Base-by-base conservation (phyloP, 2,888 invertebrate genomes). In the Cloeon dipterum region DNA sequence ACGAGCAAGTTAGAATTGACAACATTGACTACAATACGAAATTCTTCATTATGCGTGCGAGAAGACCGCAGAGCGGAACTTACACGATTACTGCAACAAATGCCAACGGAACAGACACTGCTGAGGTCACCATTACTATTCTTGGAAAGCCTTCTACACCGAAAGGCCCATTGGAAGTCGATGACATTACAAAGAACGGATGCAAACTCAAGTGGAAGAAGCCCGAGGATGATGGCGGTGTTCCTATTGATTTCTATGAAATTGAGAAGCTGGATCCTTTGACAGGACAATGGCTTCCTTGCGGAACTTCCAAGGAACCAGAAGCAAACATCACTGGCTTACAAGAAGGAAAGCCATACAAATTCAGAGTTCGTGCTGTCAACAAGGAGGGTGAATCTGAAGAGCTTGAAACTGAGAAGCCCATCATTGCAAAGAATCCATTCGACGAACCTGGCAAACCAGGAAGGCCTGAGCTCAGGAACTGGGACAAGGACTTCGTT, bases 321-420 rank as follows among this genome's bases (percentile, higher is more conserved):
- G 83, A 83, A 59, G 78, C 79, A 1, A 83, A 78, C 45, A 64
- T 81, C 4, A 70, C 69, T 5, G 88, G 88, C 1, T 62, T 93
- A 33, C 78, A 82, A 47, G 88, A 89, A 54, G 91, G 91, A 48
- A 96, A 98, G 56, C 82, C 88, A 1, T 98, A 98, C 61, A 89
- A 94, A 63, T 98, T 98, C 71, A 70, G 98, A 34, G 96, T 99
- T 0, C 79, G 82, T 50, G 94, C 98, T 16, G 91, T 96, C 37
- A 98, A 98, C 58, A 86, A 89, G 54, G 93, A 96, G 57, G 98
- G 98, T 13, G 91, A 91, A 57, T 91, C 94, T 1, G 94, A 96
- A 55, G 91, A 91, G 41, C 62, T 98, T 39, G 89, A 88, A 57
- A 81, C 91, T 1, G 89, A 89, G 43, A 81, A 82, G 50, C 71